A percentile compares a stretch with the other conserved stretches of the same genome.
Evolutionary conservation across 2,888 invertebrate genomes (phyloP).

Genomic region (Acrobasis consociella): DNA sequence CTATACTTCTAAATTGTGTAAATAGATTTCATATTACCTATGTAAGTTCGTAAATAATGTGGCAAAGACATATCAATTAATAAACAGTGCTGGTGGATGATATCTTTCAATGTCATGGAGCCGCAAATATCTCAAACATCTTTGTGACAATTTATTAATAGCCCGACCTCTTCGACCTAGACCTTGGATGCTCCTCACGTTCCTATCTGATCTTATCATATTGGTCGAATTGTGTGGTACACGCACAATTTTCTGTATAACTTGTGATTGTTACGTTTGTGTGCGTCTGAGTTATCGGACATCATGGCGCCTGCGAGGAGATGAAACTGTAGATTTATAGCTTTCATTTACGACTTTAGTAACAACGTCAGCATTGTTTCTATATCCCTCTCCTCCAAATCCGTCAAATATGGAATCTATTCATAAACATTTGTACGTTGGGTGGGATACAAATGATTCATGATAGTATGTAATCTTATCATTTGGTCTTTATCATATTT

Average conservation of each 20-base stretch:
- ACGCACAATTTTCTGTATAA: neutral
- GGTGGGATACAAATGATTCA: neutral
- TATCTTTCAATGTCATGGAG: slow-evolving; percentile 25
- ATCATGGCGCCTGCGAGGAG: neutral
- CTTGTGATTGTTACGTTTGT: neutral
- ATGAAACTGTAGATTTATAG: neutral
- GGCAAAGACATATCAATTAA: slow-evolving; percentile 3
- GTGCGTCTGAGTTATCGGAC: slow-evolving; percentile 7
- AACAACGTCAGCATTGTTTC: slow-evolving; percentile 2
- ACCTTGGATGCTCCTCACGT: slow-evolving; percentile 51
- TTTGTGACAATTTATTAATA: slow-evolving; percentile 34
- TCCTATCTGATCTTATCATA: slow-evolving; percentile 36
- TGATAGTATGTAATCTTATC: too few relatives aligned
- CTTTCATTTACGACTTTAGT: slow-evolving; percentile 17
- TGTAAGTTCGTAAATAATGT: neutral
- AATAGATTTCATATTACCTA: neutral
- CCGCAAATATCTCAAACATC: slow-evolving; percentile 19
- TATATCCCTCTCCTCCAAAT: neutral
- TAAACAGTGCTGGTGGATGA: neutral
- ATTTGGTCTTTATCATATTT: too few relatives aligned
- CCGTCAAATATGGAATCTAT: neutral
- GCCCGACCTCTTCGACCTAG: slow-evolving; percentile 53
- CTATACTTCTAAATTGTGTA: too few relatives aligned
- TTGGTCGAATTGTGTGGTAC: neutral
- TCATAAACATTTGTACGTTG: neutral